phyloP scores from a whole-genome alignment of 2,113 vertebrate species.

The Lota lota region DNA sequence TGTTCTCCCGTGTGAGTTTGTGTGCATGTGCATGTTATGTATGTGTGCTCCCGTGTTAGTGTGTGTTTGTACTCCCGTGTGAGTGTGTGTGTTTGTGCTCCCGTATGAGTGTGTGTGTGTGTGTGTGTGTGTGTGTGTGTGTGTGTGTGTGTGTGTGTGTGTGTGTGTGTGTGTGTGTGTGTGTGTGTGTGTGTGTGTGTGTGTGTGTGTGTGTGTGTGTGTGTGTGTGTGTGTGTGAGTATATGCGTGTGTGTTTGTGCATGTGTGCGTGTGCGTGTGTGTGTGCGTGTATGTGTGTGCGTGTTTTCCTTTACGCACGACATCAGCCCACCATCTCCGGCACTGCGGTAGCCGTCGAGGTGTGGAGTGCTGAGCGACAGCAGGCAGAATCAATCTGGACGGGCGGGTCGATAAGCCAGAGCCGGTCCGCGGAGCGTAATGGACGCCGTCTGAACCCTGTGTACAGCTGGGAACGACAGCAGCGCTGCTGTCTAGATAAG shows the following conservation, averaged over 20 bases:
- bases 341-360: no score
- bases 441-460: neutral
- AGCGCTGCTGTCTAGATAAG: neutral
- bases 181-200: neutral
- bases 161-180: neutral
- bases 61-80: no score
- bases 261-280: neutral
- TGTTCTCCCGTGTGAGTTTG: no score
- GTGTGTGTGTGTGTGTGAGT: neutral
- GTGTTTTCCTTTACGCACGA: neutral
- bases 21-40: neutral
- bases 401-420: neutral
- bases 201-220: neutral
- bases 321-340: no score
- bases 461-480: neutral
- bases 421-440: neutral
- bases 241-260: constrained; percentile 1
- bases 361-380: neutral
- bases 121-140: neutral
- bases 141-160: neutral
- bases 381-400: neutral
- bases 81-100: neutral
- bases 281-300: neutral
- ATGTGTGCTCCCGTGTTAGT: neutral
- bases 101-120: neutral